Base-by-base conservation (phyloP, 1,140 invertebrate genomes). In the Polypedilum vanderplanki region DNA sequence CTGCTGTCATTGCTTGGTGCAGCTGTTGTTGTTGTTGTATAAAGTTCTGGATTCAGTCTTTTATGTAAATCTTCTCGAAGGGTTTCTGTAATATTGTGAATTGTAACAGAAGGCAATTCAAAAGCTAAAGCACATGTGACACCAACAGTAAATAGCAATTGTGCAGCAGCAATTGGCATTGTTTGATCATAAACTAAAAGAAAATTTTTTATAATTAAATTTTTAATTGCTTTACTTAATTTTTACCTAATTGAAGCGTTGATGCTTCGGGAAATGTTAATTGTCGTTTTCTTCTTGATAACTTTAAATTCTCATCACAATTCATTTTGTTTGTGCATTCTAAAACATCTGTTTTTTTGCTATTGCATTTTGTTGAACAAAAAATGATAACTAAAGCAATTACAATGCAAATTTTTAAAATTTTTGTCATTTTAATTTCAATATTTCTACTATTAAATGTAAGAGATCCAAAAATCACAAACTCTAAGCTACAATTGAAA, bases 71-170 rank as follows among this genome's bases (percentile, higher is more conserved):
- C 57, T 73, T 75, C 65, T 76, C 76, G 65, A 3, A 17, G 84
- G 84, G 15, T 80, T 76, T 65, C 83, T 82, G 73, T 81, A 75
- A 74, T 83, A 84, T 0, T 83, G 82, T 0, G 83, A 84, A 76
- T 85, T 85, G 65, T 87, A 85, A 79, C 88, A 83, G 77, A 89
- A 84, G 91, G 91, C 70, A 93, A 81, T 80, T 91, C 88, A 84
- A 87, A 93, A 17, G 90, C 90, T 76, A 92, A 83, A 2, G 90
- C 89, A 18, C 89, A 90, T 12, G 91, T 92, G 73, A 88, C 84
- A 20, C 91, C 90, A 76, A 89, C 82, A 7, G 89, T 86, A 77
- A 90, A 87, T 73, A 78, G 81, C 74, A 70, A 7, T 10, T 70
- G 65, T 20, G 65, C 65, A 20, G 65, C 65, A 0, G 18, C 65